A percentile compares a stretch with the other conserved stretches of the same genome.
Conservation (phyloP, 1,140 invertebrate species). For the Ips typographus region DNA sequence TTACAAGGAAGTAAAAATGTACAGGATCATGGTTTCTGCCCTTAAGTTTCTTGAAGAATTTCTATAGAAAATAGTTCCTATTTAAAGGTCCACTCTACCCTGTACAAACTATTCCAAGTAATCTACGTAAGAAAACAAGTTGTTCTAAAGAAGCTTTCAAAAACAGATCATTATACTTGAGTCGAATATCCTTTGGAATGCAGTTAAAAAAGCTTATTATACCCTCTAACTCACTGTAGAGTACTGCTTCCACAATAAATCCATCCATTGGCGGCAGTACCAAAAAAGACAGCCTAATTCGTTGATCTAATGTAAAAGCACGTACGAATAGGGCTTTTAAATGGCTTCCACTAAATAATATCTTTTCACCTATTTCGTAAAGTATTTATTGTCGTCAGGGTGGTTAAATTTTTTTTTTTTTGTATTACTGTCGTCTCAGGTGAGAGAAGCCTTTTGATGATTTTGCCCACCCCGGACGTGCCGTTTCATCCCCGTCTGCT, state of each 20-base stretch:
- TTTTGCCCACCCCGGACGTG: slow-evolving; percentile 23
- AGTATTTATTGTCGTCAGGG: slow-evolving; percentile 17
- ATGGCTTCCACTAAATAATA: slow-evolving; percentile 16
- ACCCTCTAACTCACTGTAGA: slow-evolving; percentile 4
- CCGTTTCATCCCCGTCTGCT: not conserved
- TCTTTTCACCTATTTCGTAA: slow-evolving; percentile 21
- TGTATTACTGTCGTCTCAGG: slow-evolving; percentile 5
- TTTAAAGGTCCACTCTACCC: no score
- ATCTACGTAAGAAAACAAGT: no score
- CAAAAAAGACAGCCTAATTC: slow-evolving; percentile 16
- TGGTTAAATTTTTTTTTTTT: slow-evolving; percentile 6
- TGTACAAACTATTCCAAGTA: no score
- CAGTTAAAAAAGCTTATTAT: not conserved
- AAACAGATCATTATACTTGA: no score
- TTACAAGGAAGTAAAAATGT: no score
- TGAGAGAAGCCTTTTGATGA: slow-evolving; percentile 5
- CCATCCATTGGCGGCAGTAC: slow-evolving; percentile 15
- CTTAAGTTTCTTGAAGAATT: no score
- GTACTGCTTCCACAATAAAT: slow-evolving; percentile 17
- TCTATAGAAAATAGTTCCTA: no score
- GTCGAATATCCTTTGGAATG: no score
- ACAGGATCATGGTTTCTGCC: no score
- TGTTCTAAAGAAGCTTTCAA: no score
- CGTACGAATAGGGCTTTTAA: slow-evolving; percentile 10
- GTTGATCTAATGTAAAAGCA: slow-evolving; percentile 4